Base-by-base conservation (phyloP, 92 coral and sea anemone species). In the Parazoanthus atlanticus region DNA sequence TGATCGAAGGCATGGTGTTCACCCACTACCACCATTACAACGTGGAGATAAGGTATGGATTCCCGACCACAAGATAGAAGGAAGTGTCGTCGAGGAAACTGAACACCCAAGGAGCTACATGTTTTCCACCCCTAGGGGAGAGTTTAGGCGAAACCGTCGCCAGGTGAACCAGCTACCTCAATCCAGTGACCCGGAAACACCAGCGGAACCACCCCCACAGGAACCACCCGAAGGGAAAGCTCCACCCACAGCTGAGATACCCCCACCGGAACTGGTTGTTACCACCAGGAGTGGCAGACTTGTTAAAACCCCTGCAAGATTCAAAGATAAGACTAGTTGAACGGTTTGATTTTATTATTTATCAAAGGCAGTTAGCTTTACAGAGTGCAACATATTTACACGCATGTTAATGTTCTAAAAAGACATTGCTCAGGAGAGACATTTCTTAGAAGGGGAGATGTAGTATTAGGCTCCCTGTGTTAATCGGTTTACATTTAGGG, bases 41-140 rank as follows among this genome's bases (percentile, higher is more conserved):
- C 16, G 34, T 26, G 76, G 76, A 72, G 76, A 72, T 30, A 72
- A 72, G 34, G 78, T 74, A 33, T 33, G 78, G 78, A 32, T 34
- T 34, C n/a, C 78, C 38, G 78, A 31, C 41, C n/a, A 25, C 78
- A 74, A 74, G 47, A 47, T 12, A 5, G 78, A 74, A 34, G 38
- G 78, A 74, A 34, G 38, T 30, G 78, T 74, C 15, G 46, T 74
- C 2, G 25, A 32, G 46, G 47, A 33, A 74, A 74, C 40, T 19
- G 78, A 32, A 30, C 78, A 73, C 78, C 78, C 41, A 74, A 33
- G 78, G 41, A 74, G 78, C 78, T 74, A 34, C 34, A 32, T 74
- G 78, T 74, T 80, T 58, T 80, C 84, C n/a, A 56, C 84, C 84
- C 84, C 46, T 13, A 79, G 25, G 66, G 83, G 83, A 23, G 83